phyloP scores from a whole-genome alignment of 2,888 invertebrate genomes.

The Cosmopolites sordidus region DNA sequence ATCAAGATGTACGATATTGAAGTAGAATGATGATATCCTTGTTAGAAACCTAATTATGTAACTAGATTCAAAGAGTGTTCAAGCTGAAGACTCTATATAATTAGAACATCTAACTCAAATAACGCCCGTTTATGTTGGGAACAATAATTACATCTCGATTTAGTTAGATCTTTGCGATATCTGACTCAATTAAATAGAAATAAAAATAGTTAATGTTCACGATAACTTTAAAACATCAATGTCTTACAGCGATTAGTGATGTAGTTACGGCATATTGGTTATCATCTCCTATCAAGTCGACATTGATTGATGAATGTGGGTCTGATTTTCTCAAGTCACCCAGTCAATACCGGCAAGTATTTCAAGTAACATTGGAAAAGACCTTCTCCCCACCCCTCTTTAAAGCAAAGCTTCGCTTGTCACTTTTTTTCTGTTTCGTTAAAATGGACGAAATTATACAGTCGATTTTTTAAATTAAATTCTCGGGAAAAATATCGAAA shows the following conservation, averaged over 20 bases:
- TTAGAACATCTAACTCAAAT: too few species aligned
- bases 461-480: background rate
- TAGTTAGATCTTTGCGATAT: too few species aligned
- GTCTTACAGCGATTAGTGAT: constrained; percentile 41
- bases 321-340: constrained; percentile 31
- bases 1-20: too few species aligned
- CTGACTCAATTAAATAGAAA: background rate
- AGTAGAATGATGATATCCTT: too few species aligned
- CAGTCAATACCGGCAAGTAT: constrained; percentile 19
- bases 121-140: constrained; percentile 9
- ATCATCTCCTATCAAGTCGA: constrained; percentile 41
- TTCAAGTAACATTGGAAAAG: constrained; percentile 21
- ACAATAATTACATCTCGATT: constrained; percentile 24
- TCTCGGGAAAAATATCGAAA: too few species aligned
- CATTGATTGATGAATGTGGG: constrained; percentile 41
- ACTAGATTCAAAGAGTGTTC: too few species aligned
- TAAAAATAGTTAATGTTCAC: constrained; percentile 4
- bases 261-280: constrained; percentile 43
- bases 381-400: constrained; percentile 19
- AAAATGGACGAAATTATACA: background rate
- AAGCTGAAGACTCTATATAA: too few species aligned
- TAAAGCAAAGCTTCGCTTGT: constrained; percentile 24
- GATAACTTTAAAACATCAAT: constrained; percentile 34
- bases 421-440: constrained; percentile 25
- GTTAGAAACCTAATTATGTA: too few species aligned